A percentile compares a stretch with the other conserved stretches of the same genome.
Conservation (phyloP, 2,888 invertebrate species). For the Seira sanloemensis region DNA sequence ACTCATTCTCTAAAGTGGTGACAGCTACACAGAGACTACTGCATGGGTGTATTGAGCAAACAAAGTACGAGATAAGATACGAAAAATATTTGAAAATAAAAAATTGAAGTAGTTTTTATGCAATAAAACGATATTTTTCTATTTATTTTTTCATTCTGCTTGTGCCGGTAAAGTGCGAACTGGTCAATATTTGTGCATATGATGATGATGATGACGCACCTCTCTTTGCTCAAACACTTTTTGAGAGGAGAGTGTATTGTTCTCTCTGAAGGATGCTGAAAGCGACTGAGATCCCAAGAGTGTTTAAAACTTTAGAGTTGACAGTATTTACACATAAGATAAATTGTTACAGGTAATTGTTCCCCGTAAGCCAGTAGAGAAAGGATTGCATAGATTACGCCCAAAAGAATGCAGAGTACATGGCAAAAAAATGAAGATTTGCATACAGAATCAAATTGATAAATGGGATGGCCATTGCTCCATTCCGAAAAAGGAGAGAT, state of each 20-base stretch:
- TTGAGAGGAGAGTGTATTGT: neutral
- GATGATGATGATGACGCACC: neutral
- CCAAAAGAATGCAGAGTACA: neutral
- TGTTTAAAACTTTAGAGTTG: neutral
- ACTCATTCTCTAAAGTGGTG: neutral
- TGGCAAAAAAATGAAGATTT: constrained; percentile 35
- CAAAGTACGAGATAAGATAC: neutral
- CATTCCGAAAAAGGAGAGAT: constrained; percentile 53
- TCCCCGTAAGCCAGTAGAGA: neutral
- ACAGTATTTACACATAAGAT: neutral
- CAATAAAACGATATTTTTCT: too few relatives aligned
- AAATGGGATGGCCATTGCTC: constrained; percentile 40
- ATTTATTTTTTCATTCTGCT: too few relatives aligned
- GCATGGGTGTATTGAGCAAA: neutral
- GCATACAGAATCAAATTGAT: constrained; percentile 51
- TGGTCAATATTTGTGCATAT: constrained; percentile 4
- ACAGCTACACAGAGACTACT: neutral
- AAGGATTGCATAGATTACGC: neutral
- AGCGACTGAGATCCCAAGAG: neutral
- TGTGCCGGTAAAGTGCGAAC: neutral
- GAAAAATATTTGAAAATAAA: neutral
- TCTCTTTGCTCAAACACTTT: neutral
- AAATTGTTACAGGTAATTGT: constrained; percentile 1
- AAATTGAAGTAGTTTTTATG: too few relatives aligned
- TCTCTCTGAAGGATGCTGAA: neutral